phyloP scores from a whole-genome alignment of 1,140 invertebrate species.

The Wasmannia auropunctata region DNA sequence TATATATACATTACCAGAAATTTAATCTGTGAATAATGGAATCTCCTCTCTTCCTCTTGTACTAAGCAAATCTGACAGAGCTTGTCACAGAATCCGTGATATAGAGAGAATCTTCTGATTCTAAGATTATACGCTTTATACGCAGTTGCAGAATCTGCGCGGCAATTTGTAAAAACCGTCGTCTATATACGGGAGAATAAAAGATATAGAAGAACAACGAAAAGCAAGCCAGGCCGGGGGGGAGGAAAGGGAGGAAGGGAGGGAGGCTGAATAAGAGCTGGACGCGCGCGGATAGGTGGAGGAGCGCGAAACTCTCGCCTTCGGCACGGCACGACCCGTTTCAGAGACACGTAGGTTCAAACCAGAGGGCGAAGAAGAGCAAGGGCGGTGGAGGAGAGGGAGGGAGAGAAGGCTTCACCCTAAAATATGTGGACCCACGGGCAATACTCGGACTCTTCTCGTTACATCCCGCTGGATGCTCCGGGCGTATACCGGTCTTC shows the following conservation, averaged over 20 bases:
- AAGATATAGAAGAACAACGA: constrained; percentile 24
- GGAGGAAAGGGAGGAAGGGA: not conserved
- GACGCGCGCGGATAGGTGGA: constrained; percentile 43
- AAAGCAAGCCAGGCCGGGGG: not conserved
- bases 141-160: not conserved
- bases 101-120: not conserved
- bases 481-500: constrained; percentile 71
- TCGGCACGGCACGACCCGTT: constrained; percentile 80
- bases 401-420: constrained; percentile 79
- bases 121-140: not conserved
- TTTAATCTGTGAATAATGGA: not conserved
- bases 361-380: constrained; percentile 70
- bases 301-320: constrained; percentile 68
- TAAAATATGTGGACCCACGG: constrained; percentile 83
- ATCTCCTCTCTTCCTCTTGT: too few species aligned
- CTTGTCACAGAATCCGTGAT: not conserved
- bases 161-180: not conserved
- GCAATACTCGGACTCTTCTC: constrained; percentile 82
- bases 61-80: not conserved
- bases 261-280: not conserved
- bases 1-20: not conserved
- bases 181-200: not conserved
- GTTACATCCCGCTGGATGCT: constrained; percentile 80
- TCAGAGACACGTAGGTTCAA: constrained; percentile 81
- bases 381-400: constrained; percentile 55